phyloP scores from a whole-genome alignment of 2,113 vertebrate genomes.

The Myodes glareolus region DNA sequence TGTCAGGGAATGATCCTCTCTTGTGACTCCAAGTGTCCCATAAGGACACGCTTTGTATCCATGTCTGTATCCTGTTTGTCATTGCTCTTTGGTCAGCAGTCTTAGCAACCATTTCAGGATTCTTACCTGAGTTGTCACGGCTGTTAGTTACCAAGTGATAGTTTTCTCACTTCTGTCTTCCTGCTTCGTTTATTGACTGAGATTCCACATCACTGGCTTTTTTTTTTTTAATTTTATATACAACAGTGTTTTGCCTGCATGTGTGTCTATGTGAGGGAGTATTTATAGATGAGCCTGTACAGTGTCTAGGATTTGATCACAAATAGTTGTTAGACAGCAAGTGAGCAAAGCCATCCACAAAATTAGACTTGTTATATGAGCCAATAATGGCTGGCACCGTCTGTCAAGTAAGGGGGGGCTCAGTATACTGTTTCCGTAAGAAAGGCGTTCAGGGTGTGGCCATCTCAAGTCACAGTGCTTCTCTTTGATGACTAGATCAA shows the following conservation, averaged over 20 bases:
- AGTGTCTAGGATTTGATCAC: not conserved
- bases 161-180: slow-evolving; percentile 43
- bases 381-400: not conserved
- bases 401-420: not conserved
- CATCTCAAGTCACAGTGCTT: not conserved
- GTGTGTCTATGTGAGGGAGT: not conserved
- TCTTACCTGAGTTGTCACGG: not conserved
- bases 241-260: not conserved
- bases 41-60: not conserved
- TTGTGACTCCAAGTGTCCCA: not conserved
- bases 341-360: not conserved
- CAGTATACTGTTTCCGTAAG: not conserved
- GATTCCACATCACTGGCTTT: not conserved
- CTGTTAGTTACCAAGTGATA: not conserved
- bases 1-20: not conserved
- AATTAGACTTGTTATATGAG: not conserved
- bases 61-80: not conserved
- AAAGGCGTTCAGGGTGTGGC: not conserved
- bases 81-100: not conserved
- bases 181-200: not conserved
- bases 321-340: not conserved
- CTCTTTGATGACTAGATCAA: not conserved
- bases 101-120: slow-evolving; percentile 13
- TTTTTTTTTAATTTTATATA: not conserved
- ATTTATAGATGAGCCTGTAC: slow-evolving; percentile 15